Conservation (phyloP, 2,888 invertebrate genomes). For the Atethmia centrago region DNA sequence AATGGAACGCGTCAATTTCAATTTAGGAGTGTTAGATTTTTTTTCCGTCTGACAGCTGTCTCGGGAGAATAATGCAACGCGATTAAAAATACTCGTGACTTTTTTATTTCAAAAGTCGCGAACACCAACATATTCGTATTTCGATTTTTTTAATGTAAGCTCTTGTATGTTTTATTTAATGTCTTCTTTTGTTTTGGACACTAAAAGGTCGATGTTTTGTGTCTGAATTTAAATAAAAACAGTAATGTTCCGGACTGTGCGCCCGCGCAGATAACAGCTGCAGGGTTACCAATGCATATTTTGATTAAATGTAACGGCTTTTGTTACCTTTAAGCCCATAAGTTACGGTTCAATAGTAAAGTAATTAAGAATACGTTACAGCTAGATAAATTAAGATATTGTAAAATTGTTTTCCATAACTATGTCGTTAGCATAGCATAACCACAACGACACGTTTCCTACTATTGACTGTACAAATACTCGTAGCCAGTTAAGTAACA, state of each 20-base stretch:
- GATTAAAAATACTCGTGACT: conserved; percentile 69
- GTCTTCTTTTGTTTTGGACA: conserved; percentile 55
- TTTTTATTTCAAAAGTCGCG: conserved; percentile 47
- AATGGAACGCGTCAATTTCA: conserved; percentile 89
- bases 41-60: conserved; percentile 80
- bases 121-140: conserved; percentile 41
- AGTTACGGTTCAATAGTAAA: conserved; percentile 58
- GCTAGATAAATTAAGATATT: conserved; percentile 16
- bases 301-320: conserved; percentile 68
- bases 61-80: conserved; percentile 72
- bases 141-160: conserved; percentile 32
- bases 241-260: conserved; percentile 87
- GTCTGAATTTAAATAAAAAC: conserved; percentile 87
- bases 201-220: conserved; percentile 68
- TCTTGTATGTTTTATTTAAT: conserved; percentile 47
- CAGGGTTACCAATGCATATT: conserved; percentile 69
- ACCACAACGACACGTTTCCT: conserved; percentile 26
- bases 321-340: conserved; percentile 53
- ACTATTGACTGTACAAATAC: conserved; percentile 60
- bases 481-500: conserved; percentile 52
- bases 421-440: conserved; percentile 33
- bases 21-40: conserved; percentile 81
- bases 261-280: conserved; percentile 79
- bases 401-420: conserved; percentile 29
- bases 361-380: conserved; percentile 43